phyloP scores from a whole-genome alignment of 2,113 vertebrate genomes.

The Bucco capensis region DNA sequence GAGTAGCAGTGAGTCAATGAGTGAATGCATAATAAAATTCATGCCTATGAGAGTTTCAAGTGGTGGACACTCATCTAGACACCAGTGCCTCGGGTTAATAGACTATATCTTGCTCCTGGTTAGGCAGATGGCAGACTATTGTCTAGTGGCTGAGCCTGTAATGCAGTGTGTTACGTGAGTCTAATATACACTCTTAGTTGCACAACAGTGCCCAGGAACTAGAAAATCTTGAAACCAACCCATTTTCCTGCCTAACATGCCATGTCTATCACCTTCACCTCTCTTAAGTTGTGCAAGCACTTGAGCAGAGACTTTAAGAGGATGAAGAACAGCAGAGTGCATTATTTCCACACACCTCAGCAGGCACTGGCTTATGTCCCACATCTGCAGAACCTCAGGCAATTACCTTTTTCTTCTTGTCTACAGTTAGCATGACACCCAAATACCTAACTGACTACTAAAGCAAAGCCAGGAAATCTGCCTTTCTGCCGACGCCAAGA shows the following conservation, averaged over 20 bases:
- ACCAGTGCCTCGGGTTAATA: neutral
- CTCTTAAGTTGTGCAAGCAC: neutral
- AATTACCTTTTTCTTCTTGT: neutral
- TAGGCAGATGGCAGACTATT: neutral
- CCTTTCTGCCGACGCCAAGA: neutral
- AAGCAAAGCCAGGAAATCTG: neutral
- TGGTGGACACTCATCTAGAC: neutral
- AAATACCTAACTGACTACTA: neutral
- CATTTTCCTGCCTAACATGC: neutral
- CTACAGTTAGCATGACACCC: neutral
- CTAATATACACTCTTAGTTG: neutral
- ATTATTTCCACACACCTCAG: neutral
- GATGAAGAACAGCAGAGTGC: neutral
- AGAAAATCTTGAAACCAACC: neutral
- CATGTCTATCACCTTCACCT: neutral
- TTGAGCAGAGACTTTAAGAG: neutral
- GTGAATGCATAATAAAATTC: neutral
- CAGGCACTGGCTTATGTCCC: neutral
- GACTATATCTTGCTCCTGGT: neutral
- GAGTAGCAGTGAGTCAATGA: neutral
- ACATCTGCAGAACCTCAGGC: neutral
- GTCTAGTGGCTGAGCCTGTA: fast-evolving
- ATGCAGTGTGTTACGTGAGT: fast-evolving
- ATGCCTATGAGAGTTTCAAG: neutral
- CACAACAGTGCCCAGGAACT: neutral